Percentiles rank a stretch among this genome's conserved stretches.
Evolutionary conservation across 2,888 invertebrate genomes (phyloP).

Genomic region (Dicycla oo): DNA sequence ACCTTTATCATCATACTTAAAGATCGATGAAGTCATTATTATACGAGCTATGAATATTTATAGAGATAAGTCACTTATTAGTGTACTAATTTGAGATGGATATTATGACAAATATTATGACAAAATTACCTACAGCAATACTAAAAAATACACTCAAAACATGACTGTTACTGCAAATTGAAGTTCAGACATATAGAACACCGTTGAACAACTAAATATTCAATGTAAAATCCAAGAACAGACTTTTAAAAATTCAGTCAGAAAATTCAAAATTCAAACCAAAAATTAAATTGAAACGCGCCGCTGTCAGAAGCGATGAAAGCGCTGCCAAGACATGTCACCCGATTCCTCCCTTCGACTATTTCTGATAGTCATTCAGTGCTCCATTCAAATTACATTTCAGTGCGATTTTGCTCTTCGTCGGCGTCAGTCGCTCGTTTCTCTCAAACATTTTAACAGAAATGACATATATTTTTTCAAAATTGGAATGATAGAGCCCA

Average conservation of each 20-base stretch:
- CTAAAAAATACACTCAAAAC: not conserved
- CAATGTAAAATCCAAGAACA: not conserved
- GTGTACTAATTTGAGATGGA: not conserved
- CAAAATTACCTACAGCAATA: too few species aligned
- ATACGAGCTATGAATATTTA: conserved; percentile 1
- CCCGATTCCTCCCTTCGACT: conserved; percentile 81
- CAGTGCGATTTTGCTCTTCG: conserved; percentile 68
- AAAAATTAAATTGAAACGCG: conserved; percentile 23
- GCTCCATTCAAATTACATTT: conserved; percentile 78
- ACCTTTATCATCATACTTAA: conserved; percentile 16
- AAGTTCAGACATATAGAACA: not conserved
- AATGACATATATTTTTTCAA: conserved; percentile 52
- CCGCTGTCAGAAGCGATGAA: conserved; percentile 71
- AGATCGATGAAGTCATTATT: not conserved
- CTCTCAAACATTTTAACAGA: conserved; percentile 7
- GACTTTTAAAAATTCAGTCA: not conserved
- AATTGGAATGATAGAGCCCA: conserved; percentile 50
- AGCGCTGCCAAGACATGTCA: conserved; percentile 56
- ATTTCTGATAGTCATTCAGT: conserved; percentile 86
- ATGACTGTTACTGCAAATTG: too few species aligned
- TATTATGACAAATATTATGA: not conserved
- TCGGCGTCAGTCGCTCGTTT: conserved; percentile 33
- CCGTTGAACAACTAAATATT: not conserved
- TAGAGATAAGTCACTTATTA: not conserved
- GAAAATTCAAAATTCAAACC: conserved; percentile 18